Percentiles rank a stretch among this genome's conserved stretches.
Conservation (phyloP, 2,888 invertebrate species). For the Spisula solida region DNA sequence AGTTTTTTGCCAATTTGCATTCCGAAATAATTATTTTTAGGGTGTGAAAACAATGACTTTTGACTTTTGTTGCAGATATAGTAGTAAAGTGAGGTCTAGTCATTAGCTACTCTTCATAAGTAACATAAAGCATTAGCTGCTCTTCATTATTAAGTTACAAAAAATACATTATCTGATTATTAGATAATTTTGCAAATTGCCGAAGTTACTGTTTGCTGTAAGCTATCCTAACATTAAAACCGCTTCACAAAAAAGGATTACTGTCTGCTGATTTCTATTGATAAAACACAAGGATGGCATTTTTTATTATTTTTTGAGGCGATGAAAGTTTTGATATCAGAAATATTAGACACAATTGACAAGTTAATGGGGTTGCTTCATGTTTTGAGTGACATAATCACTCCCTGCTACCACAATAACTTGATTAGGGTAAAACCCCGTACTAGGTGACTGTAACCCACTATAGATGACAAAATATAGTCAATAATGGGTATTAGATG, state of each 20-base stretch:
- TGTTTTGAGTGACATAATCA: conserved; percentile 12
- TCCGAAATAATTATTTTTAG: neutral
- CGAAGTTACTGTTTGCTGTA: neutral
- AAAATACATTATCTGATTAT: conserved; percentile 15
- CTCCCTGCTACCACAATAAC: neutral
- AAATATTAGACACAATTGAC: conserved; percentile 19
- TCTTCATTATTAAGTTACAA: conserved; percentile 9
- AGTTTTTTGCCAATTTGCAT: conserved; percentile 4
- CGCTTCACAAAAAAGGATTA: neutral
- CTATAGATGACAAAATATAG: conserved; percentile 1
- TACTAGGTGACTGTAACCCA: neutral
- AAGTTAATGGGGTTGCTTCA: neutral
- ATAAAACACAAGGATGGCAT: neutral
- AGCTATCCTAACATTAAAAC: conserved; percentile 1
- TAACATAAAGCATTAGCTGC: neutral
- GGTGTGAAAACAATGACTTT: conserved; percentile 10
- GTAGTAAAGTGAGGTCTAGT: neutral
- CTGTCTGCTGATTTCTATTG: conserved; percentile 13
- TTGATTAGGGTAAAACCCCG: neutral
- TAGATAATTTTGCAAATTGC: conserved; percentile 14
- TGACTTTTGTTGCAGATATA: conserved; percentile 1
- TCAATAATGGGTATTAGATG: neutral
- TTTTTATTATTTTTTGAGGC: neutral
- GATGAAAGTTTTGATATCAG: neutral
- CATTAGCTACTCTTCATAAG: neutral